These are phyloP conservation scores for Erynnis tages DNA, from an alignment of 2,888 invertebrate genomes.

Conservation along the genomic window DNA sequence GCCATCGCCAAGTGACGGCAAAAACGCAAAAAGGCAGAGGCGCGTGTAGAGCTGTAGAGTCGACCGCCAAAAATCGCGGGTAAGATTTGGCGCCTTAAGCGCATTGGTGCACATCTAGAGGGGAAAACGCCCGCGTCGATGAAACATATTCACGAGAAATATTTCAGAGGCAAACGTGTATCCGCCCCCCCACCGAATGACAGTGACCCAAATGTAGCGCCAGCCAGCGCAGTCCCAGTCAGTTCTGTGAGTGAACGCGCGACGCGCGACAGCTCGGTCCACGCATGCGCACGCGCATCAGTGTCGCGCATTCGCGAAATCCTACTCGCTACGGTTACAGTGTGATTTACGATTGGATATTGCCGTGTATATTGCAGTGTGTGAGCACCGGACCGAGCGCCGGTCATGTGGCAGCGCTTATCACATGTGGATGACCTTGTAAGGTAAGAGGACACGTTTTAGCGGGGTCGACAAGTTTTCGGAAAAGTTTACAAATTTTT, in stretches of 20 bases:
- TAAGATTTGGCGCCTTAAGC: constrained; percentile 48
- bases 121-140: constrained; percentile 70
- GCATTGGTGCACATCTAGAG: constrained; percentile 63
- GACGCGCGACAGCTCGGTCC: constrained; percentile 54
- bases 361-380: constrained; percentile 69
- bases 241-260: constrained; percentile 80
- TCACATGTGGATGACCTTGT: constrained; percentile 47
- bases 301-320: constrained; percentile 40
- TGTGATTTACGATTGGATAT: constrained; percentile 68
- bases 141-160: constrained; percentile 75
- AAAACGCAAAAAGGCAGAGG: constrained; percentile 30
- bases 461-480: constrained; percentile 42
- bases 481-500: constrained; percentile 38
- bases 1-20: constrained; percentile 23
- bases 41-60: constrained; percentile 32
- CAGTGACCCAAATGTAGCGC: constrained; percentile 80
- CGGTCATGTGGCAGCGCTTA: constrained; percentile 44
- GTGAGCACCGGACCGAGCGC: constrained; percentile 54
- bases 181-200: constrained; percentile 76
- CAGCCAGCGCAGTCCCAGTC: constrained; percentile 76
- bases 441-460: constrained; percentile 58
- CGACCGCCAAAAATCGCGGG: constrained; percentile 51
- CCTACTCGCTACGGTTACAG: constrained; percentile 55
- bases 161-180: constrained; percentile 74
- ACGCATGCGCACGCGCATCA: constrained; percentile 46